Base-by-base conservation (phyloP, 1,140 invertebrate genomes). In the Planococcus citri region DNA sequence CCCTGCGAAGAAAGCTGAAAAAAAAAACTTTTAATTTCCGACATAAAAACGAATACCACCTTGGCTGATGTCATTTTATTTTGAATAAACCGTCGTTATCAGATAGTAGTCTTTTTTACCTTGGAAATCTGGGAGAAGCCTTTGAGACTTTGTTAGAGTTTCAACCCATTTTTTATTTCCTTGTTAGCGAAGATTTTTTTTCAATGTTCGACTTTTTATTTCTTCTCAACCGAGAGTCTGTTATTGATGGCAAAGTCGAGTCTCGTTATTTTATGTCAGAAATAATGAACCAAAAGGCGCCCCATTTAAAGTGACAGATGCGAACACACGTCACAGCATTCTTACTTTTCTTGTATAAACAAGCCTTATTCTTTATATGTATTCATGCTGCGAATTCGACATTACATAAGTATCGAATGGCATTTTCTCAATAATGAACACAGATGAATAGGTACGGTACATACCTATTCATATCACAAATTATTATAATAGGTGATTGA, bases 221-320 rank as follows among this genome's bases (percentile, higher is more conserved):
- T 51, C 41, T 51, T n/a, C 17, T 14, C 41, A 17, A 51, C 2
- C 17, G 17, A 20, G 41, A 51, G 41, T 51, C 41, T 51, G 41
- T 51, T 51, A 51, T 51, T 51, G 41, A 51, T 51, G n/a, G 41
- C 41, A 20, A 51, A 51, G 41, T 51, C 41, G 41, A 51, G 41
- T 51, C 41, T 51, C 41, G 41, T 51, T 51, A 51, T 51, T 51
- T 51, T 51, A 51, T 51, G 41, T 51, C 41, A 51, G 41, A 51
- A 51, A 51, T 51, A 51, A 51, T 51, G 41, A 51, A 51, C 41
- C 41, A 51, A 51, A 51, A 51, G 41, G 41, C 41, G 41, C n/a
- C 41, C 41, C 41, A 51, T 51, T 51, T 51, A 51, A 51, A 51
- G 41, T 51, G 41, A 51, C 17, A 51, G 41, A 51, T 51, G 41